phyloP scores from a whole-genome alignment of 2,113 vertebrate genomes.

The Periophthalmus modestus region DNA sequence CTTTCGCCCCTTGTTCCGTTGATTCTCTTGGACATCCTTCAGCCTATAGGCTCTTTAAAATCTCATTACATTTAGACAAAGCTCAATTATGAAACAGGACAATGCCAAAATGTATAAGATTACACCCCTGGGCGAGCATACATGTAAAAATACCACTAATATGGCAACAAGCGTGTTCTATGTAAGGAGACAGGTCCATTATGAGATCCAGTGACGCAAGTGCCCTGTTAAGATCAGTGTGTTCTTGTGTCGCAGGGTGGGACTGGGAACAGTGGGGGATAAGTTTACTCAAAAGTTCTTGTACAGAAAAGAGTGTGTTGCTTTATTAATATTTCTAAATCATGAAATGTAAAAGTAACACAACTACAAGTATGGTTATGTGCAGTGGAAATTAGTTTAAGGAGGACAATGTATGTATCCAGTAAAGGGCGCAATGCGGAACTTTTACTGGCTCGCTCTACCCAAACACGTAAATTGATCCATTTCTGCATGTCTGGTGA shows the following conservation, averaged over 20 bases:
- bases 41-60: conserved; percentile 52
- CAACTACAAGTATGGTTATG: too few species aligned
- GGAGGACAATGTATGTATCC: too few species aligned
- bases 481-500: not conserved
- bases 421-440: too few species aligned
- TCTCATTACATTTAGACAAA: conserved; percentile 64
- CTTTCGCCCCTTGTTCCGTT: conserved; percentile 23
- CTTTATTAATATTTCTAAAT: too few species aligned
- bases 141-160: conserved; percentile 32
- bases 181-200: not conserved
- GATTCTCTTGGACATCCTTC: conserved; percentile 41
- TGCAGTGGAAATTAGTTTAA: too few species aligned
- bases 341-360: too few species aligned
- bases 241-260: not conserved
- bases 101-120: conserved; percentile 25
- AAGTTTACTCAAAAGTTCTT: not conserved
- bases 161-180: conserved; percentile 19
- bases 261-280: not conserved
- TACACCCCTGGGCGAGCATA: conserved; percentile 5
- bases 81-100: conserved; percentile 51
- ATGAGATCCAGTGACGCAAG: not conserved
- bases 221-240: not conserved
- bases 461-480: too few species aligned
- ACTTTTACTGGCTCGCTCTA: too few species aligned
- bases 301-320: too few species aligned